Percentiles rank a stretch among this genome's conserved stretches.
phyloP scores from a whole-genome alignment of 2,113 vertebrate species.

The Triplophysa siluroides region DNA sequence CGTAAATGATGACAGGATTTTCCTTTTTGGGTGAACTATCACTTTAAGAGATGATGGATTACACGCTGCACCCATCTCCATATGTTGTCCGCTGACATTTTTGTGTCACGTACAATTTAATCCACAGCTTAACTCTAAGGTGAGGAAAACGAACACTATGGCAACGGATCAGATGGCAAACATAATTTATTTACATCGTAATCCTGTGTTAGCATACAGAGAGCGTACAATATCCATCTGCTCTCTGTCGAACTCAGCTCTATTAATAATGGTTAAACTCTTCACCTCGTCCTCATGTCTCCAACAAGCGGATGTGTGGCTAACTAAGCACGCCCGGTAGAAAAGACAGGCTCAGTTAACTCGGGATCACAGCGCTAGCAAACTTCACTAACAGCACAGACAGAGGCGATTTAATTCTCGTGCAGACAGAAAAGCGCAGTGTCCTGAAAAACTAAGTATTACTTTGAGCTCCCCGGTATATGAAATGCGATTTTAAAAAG shows the following conservation, averaged over 20 bases:
- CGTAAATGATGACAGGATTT: too few relatives aligned
- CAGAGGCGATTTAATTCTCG: constrained; percentile 3
- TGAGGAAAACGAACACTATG: background rate
- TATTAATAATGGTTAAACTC: constrained; percentile 23
- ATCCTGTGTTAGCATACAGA: background rate
- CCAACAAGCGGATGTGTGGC: background rate
- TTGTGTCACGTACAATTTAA: background rate
- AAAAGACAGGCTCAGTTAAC: constrained; percentile 2
- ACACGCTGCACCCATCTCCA: too few relatives aligned
- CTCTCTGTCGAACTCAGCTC: background rate
- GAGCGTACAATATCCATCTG: background rate
- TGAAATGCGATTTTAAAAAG: constrained; percentile 43
- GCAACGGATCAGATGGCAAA: background rate
- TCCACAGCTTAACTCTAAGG: constrained; percentile 12
- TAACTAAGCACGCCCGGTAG: constrained; percentile 19
- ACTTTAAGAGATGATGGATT: too few relatives aligned
- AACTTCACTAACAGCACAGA: constrained; percentile 9
- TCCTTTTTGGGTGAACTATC: too few relatives aligned
- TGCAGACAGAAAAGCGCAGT: constrained; percentile 15
- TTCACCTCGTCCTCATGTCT: constrained; percentile 1
- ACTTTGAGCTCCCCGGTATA: constrained; percentile 34
- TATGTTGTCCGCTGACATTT: background rate
- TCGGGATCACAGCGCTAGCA: constrained; percentile 1
- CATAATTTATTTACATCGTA: background rate
- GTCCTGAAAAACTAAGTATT: constrained; percentile 15